phyloP scores from a whole-genome alignment of 2,113 vertebrate genomes.

The Mellivora capensis region DNA sequence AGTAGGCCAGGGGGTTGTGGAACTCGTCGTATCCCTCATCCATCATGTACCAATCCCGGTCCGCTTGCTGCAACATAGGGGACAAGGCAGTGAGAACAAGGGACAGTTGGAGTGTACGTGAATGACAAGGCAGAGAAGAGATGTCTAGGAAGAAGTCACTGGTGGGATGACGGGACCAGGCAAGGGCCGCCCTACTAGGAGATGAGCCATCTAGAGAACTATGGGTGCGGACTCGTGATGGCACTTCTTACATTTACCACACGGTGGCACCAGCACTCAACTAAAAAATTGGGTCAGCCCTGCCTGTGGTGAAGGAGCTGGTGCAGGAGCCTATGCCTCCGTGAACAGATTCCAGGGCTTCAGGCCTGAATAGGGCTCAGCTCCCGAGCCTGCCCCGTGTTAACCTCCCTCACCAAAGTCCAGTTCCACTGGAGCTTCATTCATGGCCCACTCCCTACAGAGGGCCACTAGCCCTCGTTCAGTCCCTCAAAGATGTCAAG shows the following conservation, averaged over 20 bases:
- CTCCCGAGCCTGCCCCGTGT: not conserved
- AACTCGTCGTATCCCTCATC: conserved; percentile 98
- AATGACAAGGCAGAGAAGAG: not conserved
- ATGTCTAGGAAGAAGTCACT: not conserved
- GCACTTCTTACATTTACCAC: not conserved
- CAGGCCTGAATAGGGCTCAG: not conserved
- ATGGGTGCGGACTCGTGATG: rapidly evolving
- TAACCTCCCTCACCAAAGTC: not conserved
- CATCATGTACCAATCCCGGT: conserved; percentile 99
- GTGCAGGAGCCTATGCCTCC: not conserved
- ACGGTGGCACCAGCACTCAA: not conserved
- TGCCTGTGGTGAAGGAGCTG: not conserved
- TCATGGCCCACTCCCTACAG: not conserved
- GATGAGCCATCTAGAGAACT: not conserved
- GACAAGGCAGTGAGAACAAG: not conserved
- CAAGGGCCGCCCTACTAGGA: not conserved
- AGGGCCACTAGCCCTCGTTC: rapidly evolving
- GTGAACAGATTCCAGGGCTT: not conserved
- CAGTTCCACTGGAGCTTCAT: not conserved
- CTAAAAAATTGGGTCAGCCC: not conserved
- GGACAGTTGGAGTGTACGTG: not conserved
- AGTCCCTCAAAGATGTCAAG: rapidly evolving
- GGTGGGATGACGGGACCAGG: rapidly evolving
- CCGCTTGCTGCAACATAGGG: conserved; percentile 89
- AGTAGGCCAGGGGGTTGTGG: conserved; percentile 94